Evolutionary conservation across 2,113 vertebrate species (phyloP), one percentile per base, ranked within the genome.

Genomic region (Myotis lucifugus): DNA sequence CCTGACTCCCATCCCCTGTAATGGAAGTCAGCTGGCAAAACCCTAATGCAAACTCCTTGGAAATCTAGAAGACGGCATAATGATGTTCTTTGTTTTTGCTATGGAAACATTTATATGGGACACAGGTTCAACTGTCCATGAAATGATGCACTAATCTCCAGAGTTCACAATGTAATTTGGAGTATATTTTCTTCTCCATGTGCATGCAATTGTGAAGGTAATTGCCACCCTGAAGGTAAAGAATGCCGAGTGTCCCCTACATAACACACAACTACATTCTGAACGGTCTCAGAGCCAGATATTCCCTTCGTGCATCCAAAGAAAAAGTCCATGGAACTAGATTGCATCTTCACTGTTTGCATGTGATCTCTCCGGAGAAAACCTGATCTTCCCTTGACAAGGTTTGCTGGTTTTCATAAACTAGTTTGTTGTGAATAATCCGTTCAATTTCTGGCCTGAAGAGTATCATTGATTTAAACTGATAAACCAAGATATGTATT

Each of bases 101-200:
- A 85, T 96, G 94, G 97, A 97, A 96, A 94, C 94, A 96, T 94
- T 95, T 96, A 96, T 85, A 93, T 86, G 93, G 97, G 96, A 97
- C 96, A 97, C 81, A 97, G 92, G 88, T 96, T 97, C 98, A 98
- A 91, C 27, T 2, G 91, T 88, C 96, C 97, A 95, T 97, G 97
- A 98, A 98, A 97, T 88, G 73, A 96, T 97, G 88, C 8, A 8
- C 88, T 97, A 98, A 98, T 98, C 96, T 98, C 95, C 91, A 96
- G 94, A 98, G 97, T 97, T 98, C 96, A 97, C 81, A 73, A 81
- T 95, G 95, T 9, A 83, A 97, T 98, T 98, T 98, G 91, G 92
- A 95, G 50, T 81, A 6, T 93, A 96, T 98, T 98, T 98, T 98
- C 88, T 94, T 97, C 92, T 97, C 98, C 83, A 95, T 78, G 73